Evolutionary conservation across 2,797 vertebrate species (phyloP), one percentile per base, ranked within the genome.

Genomic region (Borostomias antarcticus): DNA sequence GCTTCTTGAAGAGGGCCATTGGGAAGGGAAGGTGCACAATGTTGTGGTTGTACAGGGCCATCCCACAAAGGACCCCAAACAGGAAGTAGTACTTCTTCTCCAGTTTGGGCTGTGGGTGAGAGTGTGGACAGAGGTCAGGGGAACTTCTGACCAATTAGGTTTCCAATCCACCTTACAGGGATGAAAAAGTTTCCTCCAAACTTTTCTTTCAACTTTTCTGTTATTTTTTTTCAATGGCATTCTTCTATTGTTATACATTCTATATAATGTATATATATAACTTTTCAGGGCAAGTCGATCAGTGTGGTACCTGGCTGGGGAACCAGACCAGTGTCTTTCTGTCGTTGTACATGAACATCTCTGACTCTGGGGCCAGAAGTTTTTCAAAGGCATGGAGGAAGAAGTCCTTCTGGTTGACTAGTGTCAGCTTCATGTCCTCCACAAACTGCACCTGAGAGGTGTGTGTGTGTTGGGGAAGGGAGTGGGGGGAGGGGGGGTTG

Each of bases 31-130:
- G 90, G 85, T 95, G 83, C 85, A 98, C 87, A 60, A 96, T 94
- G 85, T 92, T 95, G 85, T 92, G 91, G 88, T 98, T 97, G 90
- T 95, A 95, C 82, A 98, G 93, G 71, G 96, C 96, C 89, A 99
- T 86, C 40, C 96, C 97, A 84, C 97, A 98, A 76, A 99, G 89
- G 74, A 97, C 80, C 64, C 97, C 97, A 84, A 98, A 95, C 83
- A 97, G 89, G 87, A 96, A 95, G 90, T 98, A 98, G 37, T 82
- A 88, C 81, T 93, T 94, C 83, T 90, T 91, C 75, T 94, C 91
- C 84, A 92, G 81, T 84, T 89, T 93, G 58, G 93, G 94, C 96
- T 97, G 82, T 79, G 88, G 75, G 72, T 71, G 70, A 81, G 70
- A 35, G 33, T 35, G 33, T 11, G 11, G 33, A 35, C 33, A 35